phyloP scores from a whole-genome alignment of 2,888 invertebrate species.

The Pristionchus fissidentatus region DNA sequence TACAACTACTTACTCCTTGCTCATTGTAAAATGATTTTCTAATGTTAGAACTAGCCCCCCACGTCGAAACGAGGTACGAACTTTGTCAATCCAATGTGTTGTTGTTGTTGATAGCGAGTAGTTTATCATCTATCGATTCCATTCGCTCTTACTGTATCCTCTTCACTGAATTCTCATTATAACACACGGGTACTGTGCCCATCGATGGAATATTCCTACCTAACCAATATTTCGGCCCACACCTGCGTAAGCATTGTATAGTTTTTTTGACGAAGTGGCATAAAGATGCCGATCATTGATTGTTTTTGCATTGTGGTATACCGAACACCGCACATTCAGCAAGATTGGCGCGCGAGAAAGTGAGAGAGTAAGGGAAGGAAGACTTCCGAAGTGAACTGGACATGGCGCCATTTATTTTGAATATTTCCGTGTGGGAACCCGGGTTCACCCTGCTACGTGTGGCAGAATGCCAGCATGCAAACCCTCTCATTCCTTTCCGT shows the following conservation, averaged over 20 bases:
- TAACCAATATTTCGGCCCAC: neutral
- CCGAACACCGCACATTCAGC: too few species aligned
- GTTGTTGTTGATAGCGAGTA: neutral
- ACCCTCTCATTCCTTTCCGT: too few species aligned
- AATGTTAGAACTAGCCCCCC: neutral
- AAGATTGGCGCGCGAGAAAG: too few species aligned
- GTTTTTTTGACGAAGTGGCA: neutral
- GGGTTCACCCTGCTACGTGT: too few species aligned
- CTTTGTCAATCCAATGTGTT: neutral
- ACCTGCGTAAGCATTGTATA: neutral
- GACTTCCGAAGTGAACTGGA: too few species aligned
- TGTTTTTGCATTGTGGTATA: too few species aligned
- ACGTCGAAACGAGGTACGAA: neutral
- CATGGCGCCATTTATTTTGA: too few species aligned
- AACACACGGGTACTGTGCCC: neutral
- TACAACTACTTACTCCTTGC: neutral
- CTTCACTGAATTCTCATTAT: neutral
- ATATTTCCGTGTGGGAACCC: too few species aligned
- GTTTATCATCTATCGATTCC: neutral
- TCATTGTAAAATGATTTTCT: neutral
- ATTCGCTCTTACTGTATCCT: neutral
- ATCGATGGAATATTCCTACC: neutral
- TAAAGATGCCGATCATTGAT: conserved; percentile 9
- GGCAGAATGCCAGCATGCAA: too few species aligned
- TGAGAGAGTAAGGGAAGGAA: too few species aligned